These are phyloP conservation scores for Grallaria varia DNA, from an alignment of 2,113 vertebrate genomes.

Conservation along the genomic window DNA sequence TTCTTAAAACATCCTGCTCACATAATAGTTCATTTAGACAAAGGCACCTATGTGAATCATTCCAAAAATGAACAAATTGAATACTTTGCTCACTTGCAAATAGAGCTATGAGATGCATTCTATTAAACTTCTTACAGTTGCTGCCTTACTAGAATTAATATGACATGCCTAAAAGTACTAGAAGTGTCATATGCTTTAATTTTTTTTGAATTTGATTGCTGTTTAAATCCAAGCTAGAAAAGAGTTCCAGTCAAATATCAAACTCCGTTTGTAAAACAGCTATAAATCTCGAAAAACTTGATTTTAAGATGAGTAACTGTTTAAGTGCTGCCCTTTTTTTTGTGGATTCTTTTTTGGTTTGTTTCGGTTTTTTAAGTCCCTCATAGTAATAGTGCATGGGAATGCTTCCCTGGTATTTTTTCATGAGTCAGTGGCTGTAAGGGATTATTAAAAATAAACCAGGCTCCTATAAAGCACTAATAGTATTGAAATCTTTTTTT, in stretches of 20 bases:
- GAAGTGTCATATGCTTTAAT: background rate
- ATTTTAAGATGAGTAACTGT: background rate
- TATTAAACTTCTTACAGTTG: background rate
- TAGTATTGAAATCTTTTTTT: background rate
- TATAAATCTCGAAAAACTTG: background rate
- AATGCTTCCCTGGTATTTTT: background rate
- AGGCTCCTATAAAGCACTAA: background rate
- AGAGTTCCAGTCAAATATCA: background rate
- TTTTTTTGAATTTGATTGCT: background rate
- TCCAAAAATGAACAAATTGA: background rate
- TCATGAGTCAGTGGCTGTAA: background rate
- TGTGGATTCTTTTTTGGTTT: background rate
- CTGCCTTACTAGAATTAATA: background rate
- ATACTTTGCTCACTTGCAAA: background rate
- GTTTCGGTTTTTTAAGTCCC: background rate
- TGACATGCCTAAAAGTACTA: background rate
- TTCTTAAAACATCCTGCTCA: constrained; percentile 40
- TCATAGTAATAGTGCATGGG: background rate
- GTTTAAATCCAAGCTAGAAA: background rate
- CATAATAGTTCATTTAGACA: constrained; percentile 24
- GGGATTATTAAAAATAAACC: background rate
- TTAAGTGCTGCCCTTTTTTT: background rate
- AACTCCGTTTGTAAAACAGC: background rate
- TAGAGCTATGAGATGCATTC: background rate
- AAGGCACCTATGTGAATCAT: constrained; percentile 47